Evolutionary conservation across 2,797 vertebrate genomes (phyloP).

Genomic region (Helarctos malayanus): DNA sequence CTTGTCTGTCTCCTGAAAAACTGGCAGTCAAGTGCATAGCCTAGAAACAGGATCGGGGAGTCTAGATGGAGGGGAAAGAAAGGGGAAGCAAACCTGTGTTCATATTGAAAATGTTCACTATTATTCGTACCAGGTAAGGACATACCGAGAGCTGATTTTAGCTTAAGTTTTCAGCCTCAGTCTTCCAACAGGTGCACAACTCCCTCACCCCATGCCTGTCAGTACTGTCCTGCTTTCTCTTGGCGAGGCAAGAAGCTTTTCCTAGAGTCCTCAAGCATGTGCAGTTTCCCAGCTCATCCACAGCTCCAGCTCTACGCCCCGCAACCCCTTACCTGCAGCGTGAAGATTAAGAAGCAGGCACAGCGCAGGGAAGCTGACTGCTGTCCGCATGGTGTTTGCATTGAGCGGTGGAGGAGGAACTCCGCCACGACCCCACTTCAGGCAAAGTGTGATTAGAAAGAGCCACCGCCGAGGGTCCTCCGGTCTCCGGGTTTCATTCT

Average conservation of each 20-base stretch:
- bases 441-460: constrained; percentile 37
- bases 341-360: constrained; percentile 88
- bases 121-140: neutral
- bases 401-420: constrained; percentile 53
- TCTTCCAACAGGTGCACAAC: constrained; percentile 86
- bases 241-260: constrained; percentile 33
- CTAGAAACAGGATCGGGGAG: constrained; percentile 47
- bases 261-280: constrained; percentile 60
- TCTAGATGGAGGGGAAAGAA: neutral
- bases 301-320: constrained; percentile 8
- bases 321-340: constrained; percentile 88
- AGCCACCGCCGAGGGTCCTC: constrained; percentile 22
- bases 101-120: neutral
- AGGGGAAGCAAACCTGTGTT: constrained; percentile 27
- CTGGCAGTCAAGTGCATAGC: constrained; percentile 57
- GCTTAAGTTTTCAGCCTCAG: constrained; percentile 66
- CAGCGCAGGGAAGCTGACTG: constrained; percentile 81
- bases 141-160: constrained; percentile 58
- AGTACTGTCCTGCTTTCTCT: neutral
- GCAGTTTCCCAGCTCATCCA: constrained; percentile 26
- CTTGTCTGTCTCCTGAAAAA: constrained; percentile 60
- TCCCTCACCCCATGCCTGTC: neutral
- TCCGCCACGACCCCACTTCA: constrained; percentile 60
- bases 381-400: constrained; percentile 85
- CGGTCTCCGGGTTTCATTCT: neutral